Conservation (phyloP, 2,797 vertebrate genomes). For the Neostethus bicornis region DNA sequence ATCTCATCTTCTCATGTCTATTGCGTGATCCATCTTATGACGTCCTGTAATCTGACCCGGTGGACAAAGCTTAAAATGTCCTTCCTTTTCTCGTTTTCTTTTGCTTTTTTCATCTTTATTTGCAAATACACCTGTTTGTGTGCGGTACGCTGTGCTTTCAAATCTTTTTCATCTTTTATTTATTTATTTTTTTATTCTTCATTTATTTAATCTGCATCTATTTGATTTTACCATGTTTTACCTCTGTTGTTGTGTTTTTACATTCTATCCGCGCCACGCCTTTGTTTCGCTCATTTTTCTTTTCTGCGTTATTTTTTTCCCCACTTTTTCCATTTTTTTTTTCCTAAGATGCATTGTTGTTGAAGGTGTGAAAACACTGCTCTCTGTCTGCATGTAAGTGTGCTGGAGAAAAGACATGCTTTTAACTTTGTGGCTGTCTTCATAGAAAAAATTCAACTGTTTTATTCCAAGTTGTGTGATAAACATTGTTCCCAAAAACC, state of each 20-base stretch:
- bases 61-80: constrained; percentile 45
- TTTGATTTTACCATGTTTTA: constrained; percentile 52
- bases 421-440: constrained; percentile 70
- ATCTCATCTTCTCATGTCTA: constrained; percentile 6
- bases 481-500: not conserved
- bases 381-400: constrained; percentile 51
- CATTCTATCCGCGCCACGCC: constrained; percentile 33
- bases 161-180: constrained; percentile 54
- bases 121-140: constrained; percentile 59
- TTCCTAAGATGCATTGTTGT: constrained; percentile 45
- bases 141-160: constrained; percentile 51
- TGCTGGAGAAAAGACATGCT: constrained; percentile 69
- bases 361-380: constrained; percentile 43
- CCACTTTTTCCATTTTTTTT: constrained; percentile 33
- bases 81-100: constrained; percentile 51
- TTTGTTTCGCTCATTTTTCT: constrained; percentile 38
- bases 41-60: constrained; percentile 55
- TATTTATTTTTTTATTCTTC: constrained; percentile 18
- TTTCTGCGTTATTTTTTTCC: constrained; percentile 27
- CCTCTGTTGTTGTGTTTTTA: constrained; percentile 40
- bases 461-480: not conserved
- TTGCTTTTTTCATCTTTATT: constrained; percentile 55
- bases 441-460: constrained; percentile 13
- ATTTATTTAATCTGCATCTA: constrained; percentile 52
- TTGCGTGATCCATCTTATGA: too few relatives aligned